Percentiles rank a stretch among this genome's conserved stretches.
phyloP scores from a whole-genome alignment of 1,140 invertebrate species.

The Zeugodacus cucurbitae region DNA sequence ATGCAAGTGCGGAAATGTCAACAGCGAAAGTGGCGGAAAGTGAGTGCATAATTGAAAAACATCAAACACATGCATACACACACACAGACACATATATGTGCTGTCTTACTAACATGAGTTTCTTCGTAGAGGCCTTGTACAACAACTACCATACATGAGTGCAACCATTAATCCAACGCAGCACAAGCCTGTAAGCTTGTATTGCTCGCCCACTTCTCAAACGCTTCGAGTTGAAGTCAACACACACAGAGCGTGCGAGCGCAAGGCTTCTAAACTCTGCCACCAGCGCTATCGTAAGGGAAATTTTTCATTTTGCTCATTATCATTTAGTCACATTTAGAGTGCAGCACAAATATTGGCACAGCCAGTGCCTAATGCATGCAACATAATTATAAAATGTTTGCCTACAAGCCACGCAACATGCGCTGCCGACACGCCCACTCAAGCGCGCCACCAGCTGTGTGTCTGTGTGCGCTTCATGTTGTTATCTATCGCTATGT shows the following conservation, averaged over 20 bases:
- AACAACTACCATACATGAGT: not conserved
- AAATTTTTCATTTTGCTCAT: constrained; percentile 35
- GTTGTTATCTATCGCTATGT: not conserved
- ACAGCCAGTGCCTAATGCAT: constrained; percentile 24
- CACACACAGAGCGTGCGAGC: not conserved
- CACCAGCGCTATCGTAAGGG: not conserved
- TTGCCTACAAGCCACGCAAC: constrained; percentile 23
- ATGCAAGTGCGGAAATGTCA: constrained; percentile 21
- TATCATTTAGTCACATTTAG: constrained; percentile 40
- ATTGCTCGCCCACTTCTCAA: not conserved
- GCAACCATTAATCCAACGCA: not conserved
- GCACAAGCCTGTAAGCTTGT: not conserved
- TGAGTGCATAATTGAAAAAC: not conserved
- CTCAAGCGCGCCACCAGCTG: not conserved
- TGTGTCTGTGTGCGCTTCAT: not conserved
- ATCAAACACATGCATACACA: not conserved
- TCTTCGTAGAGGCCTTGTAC: not conserved
- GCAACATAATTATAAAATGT: constrained; percentile 42
- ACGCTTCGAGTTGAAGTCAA: not conserved
- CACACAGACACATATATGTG: not conserved
- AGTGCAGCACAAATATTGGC: constrained; percentile 38
- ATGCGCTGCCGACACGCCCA: not conserved
- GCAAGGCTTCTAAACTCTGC: not conserved
- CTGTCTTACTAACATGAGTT: not conserved
- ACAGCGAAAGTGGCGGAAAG: constrained; percentile 3